Percentiles rank a stretch among this genome's conserved stretches.
These are phyloP conservation scores for Arctia plantaginis DNA, from an alignment of 2,888 invertebrate genomes.

Conservation along the genomic window DNA sequence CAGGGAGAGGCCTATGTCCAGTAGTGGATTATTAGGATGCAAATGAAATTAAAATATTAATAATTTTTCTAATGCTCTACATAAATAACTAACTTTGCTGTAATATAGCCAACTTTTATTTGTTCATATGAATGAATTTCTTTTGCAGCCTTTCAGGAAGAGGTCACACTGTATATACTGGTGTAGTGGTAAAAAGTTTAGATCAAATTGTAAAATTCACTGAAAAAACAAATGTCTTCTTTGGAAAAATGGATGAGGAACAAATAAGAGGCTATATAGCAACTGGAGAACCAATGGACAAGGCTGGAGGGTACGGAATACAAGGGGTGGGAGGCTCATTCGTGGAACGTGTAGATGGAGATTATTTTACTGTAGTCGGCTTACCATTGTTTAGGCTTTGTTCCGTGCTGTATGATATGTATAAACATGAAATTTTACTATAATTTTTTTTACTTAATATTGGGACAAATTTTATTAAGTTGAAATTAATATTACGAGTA, in stretches of 20 bases:
- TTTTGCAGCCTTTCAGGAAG: conserved; percentile 90
- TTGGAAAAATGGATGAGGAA: conserved; percentile 90
- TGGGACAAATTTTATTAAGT: background rate
- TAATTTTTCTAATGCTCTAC: too few species aligned
- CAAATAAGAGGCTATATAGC: conserved; percentile 94
- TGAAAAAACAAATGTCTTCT: conserved; percentile 93
- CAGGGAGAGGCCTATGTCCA: too few species aligned
- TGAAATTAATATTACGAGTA: background rate
- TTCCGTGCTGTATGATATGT: conserved; percentile 83
- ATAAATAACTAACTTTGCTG: too few species aligned
- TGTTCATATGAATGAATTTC: background rate
- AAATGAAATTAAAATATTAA: too few species aligned
- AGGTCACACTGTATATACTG: conserved; percentile 94
- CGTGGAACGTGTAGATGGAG: conserved; percentile 92
- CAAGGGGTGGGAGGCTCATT: conserved; percentile 95
- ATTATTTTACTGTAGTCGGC: conserved; percentile 96
- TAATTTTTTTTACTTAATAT: background rate
- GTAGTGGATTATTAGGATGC: too few species aligned
- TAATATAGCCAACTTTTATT: too few species aligned
- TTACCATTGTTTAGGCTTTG: conserved; percentile 90
- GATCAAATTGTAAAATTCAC: conserved; percentile 89
- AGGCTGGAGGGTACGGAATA: conserved; percentile 97
- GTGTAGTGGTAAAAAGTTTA: conserved; percentile 91
- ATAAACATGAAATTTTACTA: conserved; percentile 56
- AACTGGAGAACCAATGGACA: conserved; percentile 96